Evolutionary conservation across 2,888 invertebrate species (phyloP), one percentile per base, ranked within the genome.

Genomic region (Mythimna vitellina): DNA sequence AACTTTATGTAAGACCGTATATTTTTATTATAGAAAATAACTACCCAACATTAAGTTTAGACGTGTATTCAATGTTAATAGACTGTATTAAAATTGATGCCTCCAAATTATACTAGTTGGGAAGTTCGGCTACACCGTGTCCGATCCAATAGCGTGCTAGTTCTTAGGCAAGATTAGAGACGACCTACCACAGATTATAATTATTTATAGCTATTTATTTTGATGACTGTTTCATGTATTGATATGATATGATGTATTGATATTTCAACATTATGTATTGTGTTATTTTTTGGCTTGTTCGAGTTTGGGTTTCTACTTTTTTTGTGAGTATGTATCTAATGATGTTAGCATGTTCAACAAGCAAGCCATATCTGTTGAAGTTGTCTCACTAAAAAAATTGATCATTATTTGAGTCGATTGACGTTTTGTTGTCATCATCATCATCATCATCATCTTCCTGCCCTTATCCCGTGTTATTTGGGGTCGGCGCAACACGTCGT

Each of bases 1-100:
- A 71, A 80, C 80, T 72, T 81, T 72, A 70, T 70, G 61, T 71
- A 76, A 68, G 51, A 69, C 62, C 67, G 70, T 82, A 71, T 70
- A 84, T 83, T 77, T 84, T 82, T 80, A 82, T 81, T 70, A 73
- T 60, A 65, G 51, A 67, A 73, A 61, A 75, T 81, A 82, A 71
- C 69, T 73, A 73, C 53, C 53, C 25, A 62, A 70, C 74, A 72
- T 83, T 65, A 73, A 73, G 65, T 75, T 84, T 70, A 60, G 76
- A 61, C 49, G 68, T 73, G 70, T 74, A 73, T 75, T 83, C 65
- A 84, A 77, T 79, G 75, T 75, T 82, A 75, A 84, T 80, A 76
- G 71, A 70, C 38, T 71, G 61, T 69, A 70, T 74, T 84, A 76
- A 76, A 81, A 70, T 68, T 67, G 65, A 81, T 77, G 71, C 63